Evolutionary conservation across 2,797 vertebrate genomes (phyloP), one percentile per base, ranked within the genome.

Genomic region (Catamblyrhynchus diadema): DNA sequence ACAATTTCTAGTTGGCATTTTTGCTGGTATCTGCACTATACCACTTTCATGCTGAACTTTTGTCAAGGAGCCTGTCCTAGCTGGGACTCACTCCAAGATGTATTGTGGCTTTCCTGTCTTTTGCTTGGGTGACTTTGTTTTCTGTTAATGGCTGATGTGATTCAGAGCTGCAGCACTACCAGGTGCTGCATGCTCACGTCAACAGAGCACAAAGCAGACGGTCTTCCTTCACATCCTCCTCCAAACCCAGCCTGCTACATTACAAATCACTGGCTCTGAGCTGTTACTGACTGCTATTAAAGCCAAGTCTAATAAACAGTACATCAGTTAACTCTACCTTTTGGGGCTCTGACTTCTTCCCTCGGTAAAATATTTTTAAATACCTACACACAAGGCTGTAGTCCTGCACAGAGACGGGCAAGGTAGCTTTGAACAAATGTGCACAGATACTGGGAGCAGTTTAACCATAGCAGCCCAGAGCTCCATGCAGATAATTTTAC

Each of bases 1-100:
- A 70, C 72, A 8, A 64, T 85, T 86, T 92, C 67, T 96, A 82
- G 53, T 54, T 95, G 45, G 22, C n/a, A 35, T 82, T 96, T 88
- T 81, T 81, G 61, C 35, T 91, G 53, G 25, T 67, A 41, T 74
- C 57, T 73, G 37, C 72, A 15, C 16, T 47, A 22, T 22, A 47
- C 42, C 25, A 30, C 41, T 91, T 85, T 51, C 59, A 67, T 82
- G 66, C 57, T 67, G 60, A 81, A 66, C 59, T 90, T 93, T 71
- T 59, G 28, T 93, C 16, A 59, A 64, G 67, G 37, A 81, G 24
- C 8, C 54, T 93, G 80, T 86, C 66, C 51, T 88, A 47, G 13
- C 39, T 93, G 45, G 75, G 51, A n/a, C 48, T 72, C 65, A 42
- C 39, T 89, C 85, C 73, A 64, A 72, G 66, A 37, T 2, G 2